Base-by-base conservation (phyloP, 2,888 invertebrate genomes). In the Encarsia formosa region DNA sequence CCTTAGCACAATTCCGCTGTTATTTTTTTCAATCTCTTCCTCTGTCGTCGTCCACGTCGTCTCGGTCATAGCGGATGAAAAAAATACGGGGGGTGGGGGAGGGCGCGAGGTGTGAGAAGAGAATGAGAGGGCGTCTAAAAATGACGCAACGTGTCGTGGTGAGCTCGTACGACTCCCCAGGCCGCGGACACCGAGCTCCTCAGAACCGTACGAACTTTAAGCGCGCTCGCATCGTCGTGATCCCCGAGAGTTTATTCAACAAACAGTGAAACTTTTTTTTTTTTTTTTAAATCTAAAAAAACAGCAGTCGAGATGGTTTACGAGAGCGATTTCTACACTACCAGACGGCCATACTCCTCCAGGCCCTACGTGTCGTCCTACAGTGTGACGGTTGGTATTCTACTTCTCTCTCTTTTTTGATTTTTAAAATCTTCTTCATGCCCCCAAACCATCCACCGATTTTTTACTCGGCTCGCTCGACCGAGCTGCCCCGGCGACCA, bases 301-400 rank as follows among this genome's bases (percentile, higher is more conserved):
- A 11, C 40, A 52, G 6, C 31, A 18, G 35, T 40, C 68, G 83
- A 79, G 77, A 91, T 91, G 91, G 91, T 91, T 79, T 91, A 91
- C 86, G 89, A 90, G 81, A 87, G 88, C 82, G 91, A 91, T 80
- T 91, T 89, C 79, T 88, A 89, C 78, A 90, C 91, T 71, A 88
- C 87, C 77, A 86, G 91, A 78, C 85, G 91, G 78, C 87, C 88
- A 63, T 86, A 86, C 74, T 86, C 86, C 76, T 86, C 86, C 76
- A 78, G 88, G 77, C 86, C 85, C 56, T 76, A 83, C 59, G 78
- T 80, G 61, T 81, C 85, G 66, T 83, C 86, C 70, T 87, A 87
- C 79, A 85, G 84, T 75, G 82, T 86, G 75, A 87, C 90, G 86
- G 88, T 90, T 80, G 84, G 89, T 82, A 77, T 57, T 34, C 18